Percentiles rank a stretch among this genome's conserved stretches.
Evolutionary conservation across 2,113 vertebrate species (phyloP).

Genomic region (Melanotaenia duboulayi): DNA sequence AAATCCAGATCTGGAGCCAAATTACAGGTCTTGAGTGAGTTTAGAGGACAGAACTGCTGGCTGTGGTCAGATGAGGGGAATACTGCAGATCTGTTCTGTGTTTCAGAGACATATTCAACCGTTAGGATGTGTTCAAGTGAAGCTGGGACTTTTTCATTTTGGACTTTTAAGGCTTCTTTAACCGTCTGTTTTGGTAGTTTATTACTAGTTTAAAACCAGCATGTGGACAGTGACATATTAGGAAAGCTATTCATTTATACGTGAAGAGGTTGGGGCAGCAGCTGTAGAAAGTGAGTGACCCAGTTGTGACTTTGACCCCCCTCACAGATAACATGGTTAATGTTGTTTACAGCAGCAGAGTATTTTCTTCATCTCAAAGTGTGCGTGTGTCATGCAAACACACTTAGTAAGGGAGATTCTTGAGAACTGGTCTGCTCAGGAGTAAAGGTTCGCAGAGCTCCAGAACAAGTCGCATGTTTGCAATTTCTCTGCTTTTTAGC

Average conservation of each 20-base stretch:
- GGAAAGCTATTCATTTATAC: too few species aligned
- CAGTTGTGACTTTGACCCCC: not conserved
- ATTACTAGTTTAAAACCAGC: not conserved
- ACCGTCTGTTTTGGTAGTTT: not conserved
- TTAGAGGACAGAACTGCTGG: not conserved
- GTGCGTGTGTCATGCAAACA: not conserved
- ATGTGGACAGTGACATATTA: too few species aligned
- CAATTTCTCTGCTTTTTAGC: not conserved
- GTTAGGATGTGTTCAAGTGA: not conserved
- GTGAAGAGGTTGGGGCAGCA: not conserved
- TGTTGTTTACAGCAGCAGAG: not conserved
- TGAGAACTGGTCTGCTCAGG: not conserved
- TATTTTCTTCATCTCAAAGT: not conserved
- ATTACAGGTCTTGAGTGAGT: conserved; percentile 35
- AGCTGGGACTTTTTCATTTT: not conserved
- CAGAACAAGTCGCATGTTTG: not conserved
- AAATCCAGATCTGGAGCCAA: conserved; percentile 21
- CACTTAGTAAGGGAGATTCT: not conserved
- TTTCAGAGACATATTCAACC: conserved; percentile 3
- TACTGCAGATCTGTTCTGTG: conserved; percentile 20
- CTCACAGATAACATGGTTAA: conserved; percentile 2
- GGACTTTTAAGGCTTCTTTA: not conserved
- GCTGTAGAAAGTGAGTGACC: not conserved
- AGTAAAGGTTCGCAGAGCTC: not conserved
- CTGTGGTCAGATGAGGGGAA: conserved; percentile 9